Conservation (phyloP, 2,113 vertebrate genomes). For the Nansenia antarctica region DNA sequence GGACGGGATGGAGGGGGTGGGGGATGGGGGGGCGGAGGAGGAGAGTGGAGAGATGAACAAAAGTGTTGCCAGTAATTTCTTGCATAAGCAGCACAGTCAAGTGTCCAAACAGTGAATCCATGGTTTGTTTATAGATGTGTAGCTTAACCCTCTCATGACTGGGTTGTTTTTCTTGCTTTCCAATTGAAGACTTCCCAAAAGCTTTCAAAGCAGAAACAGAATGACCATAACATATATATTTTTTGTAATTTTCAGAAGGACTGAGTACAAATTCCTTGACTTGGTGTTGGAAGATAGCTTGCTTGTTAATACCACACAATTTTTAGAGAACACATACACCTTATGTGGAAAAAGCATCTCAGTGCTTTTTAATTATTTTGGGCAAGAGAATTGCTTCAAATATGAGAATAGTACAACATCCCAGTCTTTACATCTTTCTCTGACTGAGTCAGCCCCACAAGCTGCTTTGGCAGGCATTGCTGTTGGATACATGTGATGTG, state of each 20-base stretch:
- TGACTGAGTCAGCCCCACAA: no score
- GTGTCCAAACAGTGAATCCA: conserved; percentile 54
- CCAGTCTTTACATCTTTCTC: no score
- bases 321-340: background rate
- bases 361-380: no score
- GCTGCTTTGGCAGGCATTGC: no score
- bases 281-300: background rate
- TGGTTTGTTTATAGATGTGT: conserved; percentile 54
- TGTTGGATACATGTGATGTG: background rate
- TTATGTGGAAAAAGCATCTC: no score
- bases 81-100: conserved; percentile 49
- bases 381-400: no score
- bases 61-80: conserved; percentile 48
- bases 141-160: conserved; percentile 31
- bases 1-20: no score
- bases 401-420: no score
- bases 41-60: conserved; percentile 32
- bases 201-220: background rate
- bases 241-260: background rate
- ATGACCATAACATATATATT: no score
- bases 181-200: conserved; percentile 9
- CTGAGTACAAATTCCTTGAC: background rate
- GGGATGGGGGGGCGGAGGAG: background rate
- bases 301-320: background rate
- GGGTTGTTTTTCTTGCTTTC: conserved; percentile 7